phyloP scores from a whole-genome alignment of 2,797 vertebrate species.

The Danio jaintianensis region DNA sequence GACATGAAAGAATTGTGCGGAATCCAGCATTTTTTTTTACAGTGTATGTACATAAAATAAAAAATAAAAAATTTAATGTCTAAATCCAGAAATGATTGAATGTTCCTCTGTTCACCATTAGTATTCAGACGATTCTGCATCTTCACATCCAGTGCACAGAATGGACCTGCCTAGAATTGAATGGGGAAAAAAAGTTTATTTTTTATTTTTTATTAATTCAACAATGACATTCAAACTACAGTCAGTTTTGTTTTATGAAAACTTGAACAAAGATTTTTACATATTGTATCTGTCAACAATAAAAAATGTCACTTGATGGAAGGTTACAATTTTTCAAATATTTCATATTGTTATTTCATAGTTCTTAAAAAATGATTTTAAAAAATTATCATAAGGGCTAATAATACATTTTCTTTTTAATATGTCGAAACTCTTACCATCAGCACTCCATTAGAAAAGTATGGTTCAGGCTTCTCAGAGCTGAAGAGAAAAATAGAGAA shows the following conservation, averaged over 20 bases:
- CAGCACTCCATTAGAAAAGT: conserved; percentile 83
- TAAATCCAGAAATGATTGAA: neutral
- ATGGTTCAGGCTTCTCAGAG: conserved; percentile 67
- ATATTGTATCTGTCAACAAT: neutral
- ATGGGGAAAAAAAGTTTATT: neutral
- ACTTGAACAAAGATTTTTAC: neutral
- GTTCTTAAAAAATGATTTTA: too few species aligned
- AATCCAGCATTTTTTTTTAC: too few species aligned
- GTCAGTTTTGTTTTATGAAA: neutral
- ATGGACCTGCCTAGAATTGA: conserved; percentile 70
- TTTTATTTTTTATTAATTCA: too few species aligned
- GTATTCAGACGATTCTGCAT: conserved; percentile 62
- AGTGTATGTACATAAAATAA: neutral
- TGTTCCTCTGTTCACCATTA: conserved; percentile 39
- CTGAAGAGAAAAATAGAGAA: conserved; percentile 64
- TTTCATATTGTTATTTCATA: too few species aligned
- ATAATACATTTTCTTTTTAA: too few species aligned
- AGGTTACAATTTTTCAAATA: too few species aligned
- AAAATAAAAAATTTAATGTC: too few species aligned
- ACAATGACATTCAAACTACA: neutral
- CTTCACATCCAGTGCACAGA: conserved; percentile 75
- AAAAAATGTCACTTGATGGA: too few species aligned
- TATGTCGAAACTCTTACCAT: conserved; percentile 75
- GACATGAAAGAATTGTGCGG: too few species aligned
- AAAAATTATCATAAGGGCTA: too few species aligned